These are phyloP conservation scores for Brachystomella parvula DNA, from an alignment of 1,140 invertebrate species.

Conservation along the genomic window DNA sequence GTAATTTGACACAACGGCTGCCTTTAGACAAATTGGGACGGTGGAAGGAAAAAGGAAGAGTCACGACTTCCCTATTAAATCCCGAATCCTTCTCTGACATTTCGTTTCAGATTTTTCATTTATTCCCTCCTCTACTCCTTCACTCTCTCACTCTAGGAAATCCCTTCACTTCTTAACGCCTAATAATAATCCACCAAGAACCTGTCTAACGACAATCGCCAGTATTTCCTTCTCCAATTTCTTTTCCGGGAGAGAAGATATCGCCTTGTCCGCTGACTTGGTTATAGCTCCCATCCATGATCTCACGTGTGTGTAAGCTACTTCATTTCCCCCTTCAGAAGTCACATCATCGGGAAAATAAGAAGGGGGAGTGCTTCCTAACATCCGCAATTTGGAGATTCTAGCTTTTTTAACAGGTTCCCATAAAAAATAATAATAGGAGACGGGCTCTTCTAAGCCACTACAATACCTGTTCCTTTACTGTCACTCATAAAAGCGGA, in stretches of 20 bases:
- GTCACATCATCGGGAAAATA: background rate
- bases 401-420: background rate
- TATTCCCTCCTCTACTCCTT: too few relatives aligned
- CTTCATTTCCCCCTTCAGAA: background rate
- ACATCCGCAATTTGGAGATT: background rate
- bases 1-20: conserved; percentile 6
- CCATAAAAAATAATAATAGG: background rate
- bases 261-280: too few relatives aligned
- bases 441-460: too few relatives aligned
- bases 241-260: too few relatives aligned
- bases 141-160: too few relatives aligned
- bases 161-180: too few relatives aligned
- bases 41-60: background rate
- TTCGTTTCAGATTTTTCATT: background rate
- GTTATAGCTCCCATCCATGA: background rate
- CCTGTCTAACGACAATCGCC: too few relatives aligned
- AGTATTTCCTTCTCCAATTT: too few relatives aligned
- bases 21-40: conserved; percentile 3
- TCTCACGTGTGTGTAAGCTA: too few relatives aligned
- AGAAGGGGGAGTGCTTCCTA: background rate
- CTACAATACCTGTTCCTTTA: background rate
- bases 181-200: too few relatives aligned
- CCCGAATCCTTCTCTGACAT: conserved; percentile 9
- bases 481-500: too few relatives aligned
- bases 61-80: conserved; percentile 11